These are phyloP conservation scores for Ostrea edulis DNA, from an alignment of 1,140 invertebrate species.

Conservation along the genomic window DNA sequence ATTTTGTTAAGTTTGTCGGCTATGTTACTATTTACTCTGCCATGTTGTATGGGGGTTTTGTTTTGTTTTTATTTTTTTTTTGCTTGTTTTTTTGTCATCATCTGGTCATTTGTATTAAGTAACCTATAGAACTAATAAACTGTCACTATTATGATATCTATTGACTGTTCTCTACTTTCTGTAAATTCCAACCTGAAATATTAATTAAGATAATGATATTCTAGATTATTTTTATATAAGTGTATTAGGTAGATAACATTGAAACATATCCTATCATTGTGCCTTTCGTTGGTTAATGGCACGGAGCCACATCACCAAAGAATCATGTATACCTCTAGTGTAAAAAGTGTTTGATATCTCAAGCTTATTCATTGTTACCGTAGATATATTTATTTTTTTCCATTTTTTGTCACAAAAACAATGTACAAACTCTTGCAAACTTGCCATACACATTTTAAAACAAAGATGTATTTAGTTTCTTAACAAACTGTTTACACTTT, in stretches of 20 bases:
- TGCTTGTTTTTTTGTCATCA: neutral
- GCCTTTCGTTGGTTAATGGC: neutral
- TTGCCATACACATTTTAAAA: slow-evolving; percentile 22
- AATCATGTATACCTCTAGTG: slow-evolving; percentile 21
- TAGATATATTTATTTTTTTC: neutral
- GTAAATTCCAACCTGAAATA: neutral
- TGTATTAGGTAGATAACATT: neutral
- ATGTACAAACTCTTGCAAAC: slow-evolving; percentile 20
- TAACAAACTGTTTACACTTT: neutral
- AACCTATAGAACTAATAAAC: neutral
- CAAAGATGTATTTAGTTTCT: slow-evolving; percentile 17
- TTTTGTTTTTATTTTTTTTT: neutral
- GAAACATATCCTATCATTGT: slow-evolving; percentile 21
- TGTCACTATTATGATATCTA: neutral
- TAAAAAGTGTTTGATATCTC: neutral
- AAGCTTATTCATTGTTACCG: neutral
- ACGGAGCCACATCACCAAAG: slow-evolving; percentile 8
- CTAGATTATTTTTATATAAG: slow-evolving; percentile 7
- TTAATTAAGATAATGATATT: neutral
- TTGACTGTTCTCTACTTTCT: neutral
- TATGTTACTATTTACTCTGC: slow-evolving; percentile 22
- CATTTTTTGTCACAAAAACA: slow-evolving; percentile 25
- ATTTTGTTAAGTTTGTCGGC: slow-evolving; percentile 23
- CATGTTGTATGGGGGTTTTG: neutral
- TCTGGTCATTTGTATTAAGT: neutral